phyloP scores from a whole-genome alignment of 2,888 invertebrate genomes.

The Pantelozetes paolii region DNA sequence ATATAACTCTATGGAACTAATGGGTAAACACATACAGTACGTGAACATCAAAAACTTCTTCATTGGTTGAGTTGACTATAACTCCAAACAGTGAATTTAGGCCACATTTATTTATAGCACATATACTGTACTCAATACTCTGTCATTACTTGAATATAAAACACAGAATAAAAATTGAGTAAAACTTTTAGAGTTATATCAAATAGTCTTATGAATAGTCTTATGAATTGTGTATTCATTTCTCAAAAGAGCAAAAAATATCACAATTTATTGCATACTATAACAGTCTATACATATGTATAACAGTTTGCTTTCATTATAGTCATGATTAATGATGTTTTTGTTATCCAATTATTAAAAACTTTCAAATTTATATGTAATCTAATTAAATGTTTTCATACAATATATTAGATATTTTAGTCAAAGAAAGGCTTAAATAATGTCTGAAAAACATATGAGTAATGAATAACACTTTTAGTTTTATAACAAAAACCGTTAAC shows the following conservation, averaged over 20 bases:
- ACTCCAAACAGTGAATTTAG: constrained; percentile 31
- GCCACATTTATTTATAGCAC: constrained; percentile 27
- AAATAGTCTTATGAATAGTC: background rate
- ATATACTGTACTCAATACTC: background rate
- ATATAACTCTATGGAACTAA: too few species aligned
- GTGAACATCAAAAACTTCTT: too few species aligned
- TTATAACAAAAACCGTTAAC: too few species aligned
- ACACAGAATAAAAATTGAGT: background rate
- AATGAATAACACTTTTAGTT: background rate
- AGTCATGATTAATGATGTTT: constrained; percentile 3
- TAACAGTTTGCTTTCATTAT: background rate
- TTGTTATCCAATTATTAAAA: background rate
- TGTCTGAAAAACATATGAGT: background rate
- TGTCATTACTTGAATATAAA: background rate
- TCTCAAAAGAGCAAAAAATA: background rate
- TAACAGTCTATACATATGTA: constrained; percentile 9
- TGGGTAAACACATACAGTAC: too few species aligned
- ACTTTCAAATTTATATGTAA: constrained; percentile 2
- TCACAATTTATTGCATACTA: background rate
- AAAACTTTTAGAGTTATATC: background rate
- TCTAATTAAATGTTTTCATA: background rate
- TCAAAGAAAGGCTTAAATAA: background rate
- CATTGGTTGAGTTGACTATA: too few species aligned
- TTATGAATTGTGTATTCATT: too few species aligned
- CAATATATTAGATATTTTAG: background rate